These are phyloP conservation scores for Pachyramphus minor DNA, from an alignment of 2,113 vertebrate species.

Conservation along the genomic window DNA sequence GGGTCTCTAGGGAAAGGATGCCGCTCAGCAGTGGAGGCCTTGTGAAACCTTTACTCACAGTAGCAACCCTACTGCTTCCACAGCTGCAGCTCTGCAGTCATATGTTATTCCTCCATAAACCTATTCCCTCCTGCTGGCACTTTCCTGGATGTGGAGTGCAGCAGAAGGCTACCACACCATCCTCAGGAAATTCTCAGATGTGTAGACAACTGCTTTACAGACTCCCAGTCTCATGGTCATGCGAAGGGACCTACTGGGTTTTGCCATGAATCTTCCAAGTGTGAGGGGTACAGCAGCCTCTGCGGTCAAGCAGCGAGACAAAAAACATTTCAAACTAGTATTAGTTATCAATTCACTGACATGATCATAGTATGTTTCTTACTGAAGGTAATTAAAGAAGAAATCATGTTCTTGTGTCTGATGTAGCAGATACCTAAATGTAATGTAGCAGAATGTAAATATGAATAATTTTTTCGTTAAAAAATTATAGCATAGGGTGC, in stretches of 20 bases:
- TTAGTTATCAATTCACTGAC: background rate
- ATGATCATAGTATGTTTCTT: background rate
- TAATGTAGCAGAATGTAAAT: background rate
- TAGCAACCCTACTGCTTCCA: background rate
- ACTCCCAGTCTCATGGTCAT: rapidly evolving
- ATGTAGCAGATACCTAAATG: background rate
- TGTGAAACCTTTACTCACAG: rapidly evolving
- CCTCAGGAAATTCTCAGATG: background rate
- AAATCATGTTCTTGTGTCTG: background rate
- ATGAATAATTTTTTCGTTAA: background rate
- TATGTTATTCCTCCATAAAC: background rate
- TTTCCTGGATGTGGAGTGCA: background rate
- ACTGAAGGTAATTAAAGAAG: background rate
- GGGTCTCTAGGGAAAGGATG: rapidly evolving
- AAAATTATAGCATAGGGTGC: background rate
- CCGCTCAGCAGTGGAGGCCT: background rate
- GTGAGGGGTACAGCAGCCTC: background rate
- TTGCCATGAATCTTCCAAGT: background rate
- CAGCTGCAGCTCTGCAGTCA: background rate
- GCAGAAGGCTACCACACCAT: background rate
- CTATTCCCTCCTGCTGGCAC: background rate
- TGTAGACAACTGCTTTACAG: background rate
- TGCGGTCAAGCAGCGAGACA: background rate
- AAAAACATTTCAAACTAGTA: background rate
- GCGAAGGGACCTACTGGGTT: background rate